Conservation (phyloP, 2,113 vertebrate genomes). For the Plestiodon gilberti region DNA sequence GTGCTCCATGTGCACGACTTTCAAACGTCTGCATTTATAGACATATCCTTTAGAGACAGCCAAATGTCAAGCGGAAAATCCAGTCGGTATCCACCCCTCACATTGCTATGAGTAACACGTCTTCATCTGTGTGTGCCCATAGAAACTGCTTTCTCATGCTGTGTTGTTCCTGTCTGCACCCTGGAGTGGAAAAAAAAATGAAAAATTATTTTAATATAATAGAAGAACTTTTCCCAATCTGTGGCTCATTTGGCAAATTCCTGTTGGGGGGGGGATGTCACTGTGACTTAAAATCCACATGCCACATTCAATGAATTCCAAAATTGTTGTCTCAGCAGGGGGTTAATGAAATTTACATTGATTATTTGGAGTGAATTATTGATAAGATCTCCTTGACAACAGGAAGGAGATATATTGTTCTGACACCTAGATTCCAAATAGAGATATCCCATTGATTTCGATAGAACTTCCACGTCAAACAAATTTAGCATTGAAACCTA, state of each 20-base stretch:
- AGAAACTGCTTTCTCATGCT: background rate
- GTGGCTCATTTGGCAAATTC: background rate
- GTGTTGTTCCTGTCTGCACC: background rate
- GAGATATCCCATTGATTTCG: background rate
- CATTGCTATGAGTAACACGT: background rate
- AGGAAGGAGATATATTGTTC: background rate
- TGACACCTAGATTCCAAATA: background rate
- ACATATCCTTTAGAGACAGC: too few relatives aligned
- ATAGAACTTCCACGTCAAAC: background rate
- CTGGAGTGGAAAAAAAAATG: background rate
- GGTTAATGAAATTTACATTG: background rate
- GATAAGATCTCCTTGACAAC: background rate
- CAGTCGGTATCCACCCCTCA: background rate
- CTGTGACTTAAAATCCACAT: conserved; percentile 5
- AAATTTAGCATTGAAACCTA: background rate
- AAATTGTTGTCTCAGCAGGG: background rate
- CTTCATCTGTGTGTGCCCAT: background rate
- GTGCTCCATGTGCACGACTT: background rate
- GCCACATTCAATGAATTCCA: background rate
- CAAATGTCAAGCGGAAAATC: background rate
- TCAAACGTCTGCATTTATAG: too few relatives aligned
- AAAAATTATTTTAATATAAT: background rate
- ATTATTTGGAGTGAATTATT: background rate
- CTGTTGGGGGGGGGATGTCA: background rate
- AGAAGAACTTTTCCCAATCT: background rate